phyloP scores from a whole-genome alignment of 2,113 vertebrate genomes.

The Lepus americanus region DNA sequence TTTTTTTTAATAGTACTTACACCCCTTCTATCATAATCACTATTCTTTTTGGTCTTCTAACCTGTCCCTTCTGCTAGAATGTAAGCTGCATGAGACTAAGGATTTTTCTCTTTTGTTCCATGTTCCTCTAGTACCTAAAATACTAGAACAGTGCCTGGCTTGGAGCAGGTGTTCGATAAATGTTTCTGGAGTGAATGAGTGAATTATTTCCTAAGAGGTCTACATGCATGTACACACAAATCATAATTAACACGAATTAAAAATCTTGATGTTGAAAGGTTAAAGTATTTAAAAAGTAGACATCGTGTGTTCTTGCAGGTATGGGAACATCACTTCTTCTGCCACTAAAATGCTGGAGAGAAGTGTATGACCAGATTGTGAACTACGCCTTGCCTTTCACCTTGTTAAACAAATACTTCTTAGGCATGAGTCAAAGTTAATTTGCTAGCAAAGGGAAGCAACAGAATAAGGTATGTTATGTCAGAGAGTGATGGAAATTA shows the following conservation, averaged over 20 bases:
- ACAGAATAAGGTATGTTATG: conserved; percentile 22
- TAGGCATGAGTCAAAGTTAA: background rate
- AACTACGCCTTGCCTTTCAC: conserved; percentile 1
- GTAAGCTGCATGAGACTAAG: background rate
- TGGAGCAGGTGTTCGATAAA: background rate
- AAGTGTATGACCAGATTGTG: conserved; percentile 2
- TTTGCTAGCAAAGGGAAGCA: conserved; percentile 47
- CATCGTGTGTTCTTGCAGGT: conserved; percentile 15
- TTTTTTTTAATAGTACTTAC: conserved; percentile 3
- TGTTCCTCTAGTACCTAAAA: background rate
- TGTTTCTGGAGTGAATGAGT: conserved; percentile 17
- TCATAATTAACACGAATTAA: background rate
- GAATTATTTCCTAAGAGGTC: conserved; percentile 1
- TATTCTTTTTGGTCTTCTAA: background rate
- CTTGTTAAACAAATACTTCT: background rate
- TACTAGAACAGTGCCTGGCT: background rate
- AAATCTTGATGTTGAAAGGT: conserved; percentile 38
- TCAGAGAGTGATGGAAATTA: conserved; percentile 38
- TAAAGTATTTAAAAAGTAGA: conserved; percentile 1
- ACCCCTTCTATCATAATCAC: background rate
- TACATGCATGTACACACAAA: background rate
- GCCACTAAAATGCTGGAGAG: background rate
- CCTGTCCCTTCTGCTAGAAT: background rate
- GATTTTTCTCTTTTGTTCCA: background rate
- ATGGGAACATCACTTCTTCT: background rate